Percentiles rank a stretch among this genome's conserved stretches.
These are phyloP conservation scores for Saguinus midas DNA, from an alignment of 2,113 vertebrate species.

Conservation along the genomic window DNA sequence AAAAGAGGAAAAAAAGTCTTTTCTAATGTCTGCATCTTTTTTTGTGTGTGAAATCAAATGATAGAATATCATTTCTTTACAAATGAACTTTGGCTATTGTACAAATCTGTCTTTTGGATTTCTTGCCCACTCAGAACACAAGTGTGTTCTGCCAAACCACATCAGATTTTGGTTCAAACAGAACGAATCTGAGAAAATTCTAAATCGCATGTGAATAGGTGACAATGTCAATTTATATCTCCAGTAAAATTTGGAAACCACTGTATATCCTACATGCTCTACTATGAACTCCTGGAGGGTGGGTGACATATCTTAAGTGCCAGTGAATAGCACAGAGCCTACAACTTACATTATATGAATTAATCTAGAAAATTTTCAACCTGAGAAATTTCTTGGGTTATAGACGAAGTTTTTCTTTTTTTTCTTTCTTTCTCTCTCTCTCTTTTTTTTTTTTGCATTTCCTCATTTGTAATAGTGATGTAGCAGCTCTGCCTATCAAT, in stretches of 20 bases:
- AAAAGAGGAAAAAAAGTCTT: not conserved
- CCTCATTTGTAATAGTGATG: not conserved
- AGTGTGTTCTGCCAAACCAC: not conserved
- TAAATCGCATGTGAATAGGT: not conserved
- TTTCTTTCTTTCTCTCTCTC: no score
- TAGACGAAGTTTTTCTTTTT: not conserved
- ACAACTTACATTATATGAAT: not conserved
- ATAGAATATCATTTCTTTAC: not conserved
- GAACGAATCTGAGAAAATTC: slow-evolving; percentile 15
- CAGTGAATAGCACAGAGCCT: not conserved
- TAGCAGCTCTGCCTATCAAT: not conserved
- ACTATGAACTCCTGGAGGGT: not conserved
- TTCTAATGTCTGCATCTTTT: not conserved
- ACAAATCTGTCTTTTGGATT: not conserved
- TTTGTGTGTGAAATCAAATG: not conserved
- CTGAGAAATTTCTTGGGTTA: not conserved
- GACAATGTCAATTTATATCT: not conserved
- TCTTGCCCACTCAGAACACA: not conserved
- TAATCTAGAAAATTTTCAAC: not conserved
- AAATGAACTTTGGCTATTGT: not conserved
- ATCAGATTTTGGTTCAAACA: not conserved
- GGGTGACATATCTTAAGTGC: not conserved
- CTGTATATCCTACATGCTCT: not conserved
- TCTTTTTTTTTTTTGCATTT: not conserved
- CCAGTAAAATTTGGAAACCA: slow-evolving; percentile 29